phyloP scores from a whole-genome alignment of 1,140 invertebrate species.

The Batillaria attramentaria region DNA sequence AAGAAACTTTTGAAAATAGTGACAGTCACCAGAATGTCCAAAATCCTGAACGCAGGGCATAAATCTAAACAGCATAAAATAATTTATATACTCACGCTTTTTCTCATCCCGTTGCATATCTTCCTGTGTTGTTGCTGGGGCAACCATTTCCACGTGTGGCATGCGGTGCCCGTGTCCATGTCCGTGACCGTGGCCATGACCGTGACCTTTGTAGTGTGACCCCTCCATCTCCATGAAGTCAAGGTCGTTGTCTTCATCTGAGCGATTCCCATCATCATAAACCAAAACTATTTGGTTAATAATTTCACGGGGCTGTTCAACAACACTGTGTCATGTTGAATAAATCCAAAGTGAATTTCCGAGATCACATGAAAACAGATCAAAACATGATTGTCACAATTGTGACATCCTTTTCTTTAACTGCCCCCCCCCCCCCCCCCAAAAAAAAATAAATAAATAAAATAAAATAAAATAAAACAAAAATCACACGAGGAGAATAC shows the following conservation, averaged over 20 bases:
- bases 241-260: constrained; percentile 93
- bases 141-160: constrained; percentile 95
- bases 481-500: not conserved
- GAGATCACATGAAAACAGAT: no score
- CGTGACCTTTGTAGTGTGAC: constrained; percentile 21
- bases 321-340: constrained; percentile 25
- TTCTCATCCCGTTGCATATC: constrained; percentile 52
- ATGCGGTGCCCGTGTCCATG: constrained; percentile 80
- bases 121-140: constrained; percentile 85
- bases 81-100: constrained; percentile 36
- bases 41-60: no score
- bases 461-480: no score
- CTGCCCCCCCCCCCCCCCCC: no score
- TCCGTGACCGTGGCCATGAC: constrained; percentile 65
- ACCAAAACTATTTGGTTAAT: constrained; percentile 91
- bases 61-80: not conserved
- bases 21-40: not conserved
- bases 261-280: constrained; percentile 94
- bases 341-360: no score
- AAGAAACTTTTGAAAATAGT: not conserved
- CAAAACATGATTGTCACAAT: no score
- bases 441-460: no score
- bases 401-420: no score
- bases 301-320: constrained; percentile 58
- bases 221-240: constrained; percentile 79